Evolutionary conservation across 2,113 vertebrate genomes (phyloP).

Genomic region (Fregata magnificens): DNA sequence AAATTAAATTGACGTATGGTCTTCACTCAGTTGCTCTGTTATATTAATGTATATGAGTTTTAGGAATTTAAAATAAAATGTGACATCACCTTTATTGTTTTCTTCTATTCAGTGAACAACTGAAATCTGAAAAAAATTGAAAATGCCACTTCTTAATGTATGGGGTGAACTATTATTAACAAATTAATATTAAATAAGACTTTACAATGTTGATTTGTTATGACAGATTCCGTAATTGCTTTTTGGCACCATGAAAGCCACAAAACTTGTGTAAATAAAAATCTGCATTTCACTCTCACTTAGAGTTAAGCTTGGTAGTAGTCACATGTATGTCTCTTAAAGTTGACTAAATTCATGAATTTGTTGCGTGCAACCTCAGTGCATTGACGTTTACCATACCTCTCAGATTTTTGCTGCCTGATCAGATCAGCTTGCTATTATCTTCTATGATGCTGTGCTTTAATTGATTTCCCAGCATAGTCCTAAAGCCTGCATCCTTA

Average conservation of each 20-base stretch:
- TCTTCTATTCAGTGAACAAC: background rate
- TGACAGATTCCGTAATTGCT: background rate
- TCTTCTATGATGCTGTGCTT: background rate
- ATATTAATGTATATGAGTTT: background rate
- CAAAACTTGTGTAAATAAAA: background rate
- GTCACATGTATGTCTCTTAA: background rate
- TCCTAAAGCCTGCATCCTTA: background rate
- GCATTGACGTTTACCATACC: background rate
- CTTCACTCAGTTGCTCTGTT: background rate
- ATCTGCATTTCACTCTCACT: background rate
- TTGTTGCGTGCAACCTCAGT: background rate
- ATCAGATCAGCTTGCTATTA: background rate
- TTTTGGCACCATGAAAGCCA: background rate
- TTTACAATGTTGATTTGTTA: background rate
- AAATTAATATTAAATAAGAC: background rate
- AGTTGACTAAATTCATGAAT: background rate
- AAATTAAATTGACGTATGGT: background rate
- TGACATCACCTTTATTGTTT: background rate
- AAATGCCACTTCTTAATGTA: background rate
- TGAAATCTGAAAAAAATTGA: background rate
- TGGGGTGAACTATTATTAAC: background rate
- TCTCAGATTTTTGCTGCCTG: background rate
- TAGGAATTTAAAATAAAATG: background rate
- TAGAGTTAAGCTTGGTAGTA: background rate
- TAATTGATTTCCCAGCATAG: background rate